Evolutionary conservation across 2,888 invertebrate species (phyloP).

Genomic region (Malthinus flaveolus): DNA sequence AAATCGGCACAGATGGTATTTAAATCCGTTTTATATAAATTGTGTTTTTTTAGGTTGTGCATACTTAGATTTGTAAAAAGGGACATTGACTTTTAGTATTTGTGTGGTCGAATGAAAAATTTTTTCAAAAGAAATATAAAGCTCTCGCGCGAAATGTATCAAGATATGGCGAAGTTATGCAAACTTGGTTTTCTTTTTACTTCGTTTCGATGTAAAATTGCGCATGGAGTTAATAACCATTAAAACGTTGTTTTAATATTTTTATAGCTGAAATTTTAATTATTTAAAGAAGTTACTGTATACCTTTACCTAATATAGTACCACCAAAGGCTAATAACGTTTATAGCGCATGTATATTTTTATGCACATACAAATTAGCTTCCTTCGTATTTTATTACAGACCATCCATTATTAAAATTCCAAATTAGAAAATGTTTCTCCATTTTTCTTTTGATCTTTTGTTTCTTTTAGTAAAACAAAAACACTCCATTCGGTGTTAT

Average conservation of each 20-base stretch:
- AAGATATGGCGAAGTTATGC: no score
- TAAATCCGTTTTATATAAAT: slow-evolving; percentile 1
- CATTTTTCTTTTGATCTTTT: slow-evolving; percentile 1
- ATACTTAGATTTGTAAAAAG: neutral
- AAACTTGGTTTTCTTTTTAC: no score
- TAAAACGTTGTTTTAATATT: slow-evolving; percentile 13
- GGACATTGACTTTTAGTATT: neutral
- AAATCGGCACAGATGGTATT: slow-evolving; percentile 11
- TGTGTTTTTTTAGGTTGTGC: neutral
- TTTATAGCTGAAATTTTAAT: slow-evolving; percentile 13
- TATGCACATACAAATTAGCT: no score
- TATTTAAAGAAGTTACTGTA: neutral
- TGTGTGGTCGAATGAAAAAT: no score
- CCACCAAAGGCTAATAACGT: no score
- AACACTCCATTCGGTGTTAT: neutral
- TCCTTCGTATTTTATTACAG: no score
- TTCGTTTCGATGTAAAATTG: neutral
- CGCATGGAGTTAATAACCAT: slow-evolving; percentile 15
- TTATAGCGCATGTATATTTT: no score
- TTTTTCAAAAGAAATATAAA: no score
- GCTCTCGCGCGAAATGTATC: no score
- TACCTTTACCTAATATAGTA: no score
- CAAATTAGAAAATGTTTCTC: neutral
- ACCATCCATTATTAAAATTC: no score
- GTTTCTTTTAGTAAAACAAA: neutral